phyloP scores from a whole-genome alignment of 2,888 invertebrate species.

The Nemotelus nigrinus region DNA sequence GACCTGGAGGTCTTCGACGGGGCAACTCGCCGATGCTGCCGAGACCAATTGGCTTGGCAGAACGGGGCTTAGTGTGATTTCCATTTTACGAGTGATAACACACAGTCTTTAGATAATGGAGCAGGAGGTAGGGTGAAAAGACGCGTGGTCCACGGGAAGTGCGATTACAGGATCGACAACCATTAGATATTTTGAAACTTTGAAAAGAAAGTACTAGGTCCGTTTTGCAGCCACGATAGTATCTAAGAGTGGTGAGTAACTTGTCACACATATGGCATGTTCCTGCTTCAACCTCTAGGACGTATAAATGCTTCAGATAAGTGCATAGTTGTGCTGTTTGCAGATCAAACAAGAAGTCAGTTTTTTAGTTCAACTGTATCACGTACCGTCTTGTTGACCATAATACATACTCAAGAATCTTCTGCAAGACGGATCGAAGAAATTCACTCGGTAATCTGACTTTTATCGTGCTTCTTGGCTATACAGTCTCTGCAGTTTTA shows the following conservation, averaged over 20 bases:
- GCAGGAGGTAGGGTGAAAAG: no score
- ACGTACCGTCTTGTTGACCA: slow-evolving; percentile 13
- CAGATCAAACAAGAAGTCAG: not conserved
- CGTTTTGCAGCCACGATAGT: slow-evolving; percentile 22
- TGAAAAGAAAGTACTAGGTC: slow-evolving; percentile 25
- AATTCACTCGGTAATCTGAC: slow-evolving; percentile 22
- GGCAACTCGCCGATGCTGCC: slow-evolving; percentile 5
- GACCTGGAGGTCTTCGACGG: not conserved
- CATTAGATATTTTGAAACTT: not conserved
- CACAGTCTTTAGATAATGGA: no score
- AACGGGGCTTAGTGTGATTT: not conserved
- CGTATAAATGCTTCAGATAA: not conserved
- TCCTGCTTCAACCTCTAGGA: slow-evolving; percentile 12
- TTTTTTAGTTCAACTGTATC: slow-evolving; percentile 22
- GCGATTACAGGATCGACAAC: not conserved
- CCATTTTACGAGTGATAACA: slow-evolving; percentile 16
- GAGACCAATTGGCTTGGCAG: slow-evolving; percentile 25
- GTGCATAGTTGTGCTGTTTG: not conserved
- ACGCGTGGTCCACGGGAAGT: no score
- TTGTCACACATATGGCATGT: slow-evolving; percentile 11
- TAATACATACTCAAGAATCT: slow-evolving; percentile 4
- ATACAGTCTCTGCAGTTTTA: slow-evolving; percentile 19
- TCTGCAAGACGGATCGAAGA: not conserved
- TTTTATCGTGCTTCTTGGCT: slow-evolving; percentile 12
- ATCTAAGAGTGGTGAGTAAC: not conserved